These are phyloP conservation scores for Neomorphus geoffroyi DNA, from an alignment of 2,797 vertebrate species.

Conservation along the genomic window DNA sequence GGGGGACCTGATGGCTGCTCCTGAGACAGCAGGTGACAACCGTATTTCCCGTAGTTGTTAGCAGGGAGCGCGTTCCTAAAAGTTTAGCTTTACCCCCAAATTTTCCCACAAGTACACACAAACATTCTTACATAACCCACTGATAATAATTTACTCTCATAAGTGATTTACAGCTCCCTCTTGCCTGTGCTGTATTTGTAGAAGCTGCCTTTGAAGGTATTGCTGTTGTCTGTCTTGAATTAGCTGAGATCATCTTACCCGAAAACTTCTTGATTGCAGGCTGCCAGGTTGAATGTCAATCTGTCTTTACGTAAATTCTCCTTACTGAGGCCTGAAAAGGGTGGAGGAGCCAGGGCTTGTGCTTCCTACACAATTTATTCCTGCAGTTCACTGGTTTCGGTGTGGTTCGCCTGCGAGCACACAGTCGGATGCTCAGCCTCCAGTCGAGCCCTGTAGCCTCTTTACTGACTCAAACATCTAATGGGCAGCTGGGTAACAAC, in stretches of 20 bases:
- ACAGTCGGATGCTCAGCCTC: not conserved
- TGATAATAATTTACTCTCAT: rapidly evolving
- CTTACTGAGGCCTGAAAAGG: not conserved
- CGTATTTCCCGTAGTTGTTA: rapidly evolving
- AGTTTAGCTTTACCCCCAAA: not conserved
- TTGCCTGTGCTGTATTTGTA: not conserved
- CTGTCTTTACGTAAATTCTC: not conserved
- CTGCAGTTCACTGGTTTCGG: not conserved
- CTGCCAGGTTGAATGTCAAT: not conserved
- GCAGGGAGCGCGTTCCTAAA: not conserved
- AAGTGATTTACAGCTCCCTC: rapidly evolving
- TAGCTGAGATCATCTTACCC: not conserved
- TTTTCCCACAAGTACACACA: rapidly evolving
- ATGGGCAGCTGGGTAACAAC: not conserved
- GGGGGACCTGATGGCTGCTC: not conserved
- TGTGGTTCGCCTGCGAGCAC: not conserved
- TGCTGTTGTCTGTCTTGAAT: not conserved
- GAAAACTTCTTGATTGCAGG: not conserved
- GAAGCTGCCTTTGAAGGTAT: not conserved
- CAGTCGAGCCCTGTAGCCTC: not conserved
- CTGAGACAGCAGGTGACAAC: not conserved
- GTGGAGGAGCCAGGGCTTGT: not conserved
- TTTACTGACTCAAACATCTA: not conserved
- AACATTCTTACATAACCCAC: not conserved
- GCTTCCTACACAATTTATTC: not conserved